Base-by-base conservation (phyloP, 2,113 vertebrate species). In the Lates calcarifer region DNA sequence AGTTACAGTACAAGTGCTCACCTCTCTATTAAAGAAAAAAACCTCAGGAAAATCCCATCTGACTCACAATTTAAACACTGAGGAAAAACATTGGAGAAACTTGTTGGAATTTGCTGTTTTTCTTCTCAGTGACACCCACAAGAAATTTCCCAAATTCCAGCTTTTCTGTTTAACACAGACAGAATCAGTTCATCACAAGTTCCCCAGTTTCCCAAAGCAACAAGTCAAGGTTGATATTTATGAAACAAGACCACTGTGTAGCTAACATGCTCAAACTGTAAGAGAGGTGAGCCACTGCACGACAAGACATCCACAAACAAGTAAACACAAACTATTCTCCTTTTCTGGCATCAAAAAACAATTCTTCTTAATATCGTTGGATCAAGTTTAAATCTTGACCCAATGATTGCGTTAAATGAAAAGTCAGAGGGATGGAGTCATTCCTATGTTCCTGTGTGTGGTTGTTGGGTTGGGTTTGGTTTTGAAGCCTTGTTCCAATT, bases 21-120 rank as follows among this genome's bases (percentile, higher is more conserved):
- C 7, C 9, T 65, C 24, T 24, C 18, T 22, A 61, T 55, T 47
- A 61, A 63, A 58, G 28, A 39, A 56, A 33, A 45, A 24, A 31
- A 67, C 33, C 64, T 45, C 24, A 64, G 26, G 56, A 55, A 24
- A 49, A 73, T 71, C 5, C 35, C 33, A n/a, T 29, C n/a, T n/a
- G 29, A 47, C 4, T 0, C 26, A 17, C 12, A 66, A 15, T 31
- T 24, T 3, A 72, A 71, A 53, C 22, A 18, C 0, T 5, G 41
- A 41, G 49, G 18, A 78, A 58, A 22, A 49, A 69, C 37, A 29
- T 6, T 55, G 8, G 1, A 24, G 47, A 41, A 35, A 37, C 1
- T 45, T 26, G 55, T 18, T 47, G 62, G 37, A 66, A 76, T 77
- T 51, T 39, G 1, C 31, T n/a, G 2, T 22, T 41, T 43, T 43